Base-by-base conservation (phyloP, 2,888 invertebrate genomes). In the Eupelmus urozonus region DNA sequence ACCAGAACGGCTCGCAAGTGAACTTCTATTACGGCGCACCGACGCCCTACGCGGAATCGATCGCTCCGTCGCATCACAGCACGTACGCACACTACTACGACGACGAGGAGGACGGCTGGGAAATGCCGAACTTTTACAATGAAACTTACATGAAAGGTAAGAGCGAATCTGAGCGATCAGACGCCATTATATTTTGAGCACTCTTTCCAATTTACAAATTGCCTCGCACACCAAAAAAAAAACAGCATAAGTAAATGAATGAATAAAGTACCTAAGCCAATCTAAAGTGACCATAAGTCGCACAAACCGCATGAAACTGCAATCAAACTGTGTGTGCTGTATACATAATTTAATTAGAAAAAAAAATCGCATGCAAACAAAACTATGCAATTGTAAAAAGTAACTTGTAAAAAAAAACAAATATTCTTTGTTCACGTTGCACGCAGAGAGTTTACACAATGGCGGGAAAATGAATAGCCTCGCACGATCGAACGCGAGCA, bases 61-160 rank as follows among this genome's bases (percentile, higher is more conserved):
- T 97, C 84, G 97, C 97, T 0, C 97, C 97, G 0, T 97, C 97
- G 5, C 97, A 97, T 90, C 97, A 97, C 88, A 97, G 97, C 63
- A 97, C 97, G 0, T 97, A 97, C 90, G 97, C 97, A 2, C 97
- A 97, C 89, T 97, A 97, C 89, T 97, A 97, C 85, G 97, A 97
- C 87, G 97, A 97, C 84, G 97, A 97, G 88, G 97, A 97, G 90
- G 97, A 97, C 85, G 97, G 97, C 62, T 97, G 97, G 97, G 97
- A 97, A 89, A 97, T 97, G 97, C 97, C 97, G 0, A 97, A 97
- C 90, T 97, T 97, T 90, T 97, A 97, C 91, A 97, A 97, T 89
- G 97, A 97, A 90, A 97, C 97, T 1, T 97, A 97, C 88, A 97
- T 97, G 97, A 97, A 97, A 91, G 96, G 96, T 91, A 94, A 83